Base-by-base conservation (phyloP, 2,113 vertebrate species). In the Promerops cafer region DNA sequence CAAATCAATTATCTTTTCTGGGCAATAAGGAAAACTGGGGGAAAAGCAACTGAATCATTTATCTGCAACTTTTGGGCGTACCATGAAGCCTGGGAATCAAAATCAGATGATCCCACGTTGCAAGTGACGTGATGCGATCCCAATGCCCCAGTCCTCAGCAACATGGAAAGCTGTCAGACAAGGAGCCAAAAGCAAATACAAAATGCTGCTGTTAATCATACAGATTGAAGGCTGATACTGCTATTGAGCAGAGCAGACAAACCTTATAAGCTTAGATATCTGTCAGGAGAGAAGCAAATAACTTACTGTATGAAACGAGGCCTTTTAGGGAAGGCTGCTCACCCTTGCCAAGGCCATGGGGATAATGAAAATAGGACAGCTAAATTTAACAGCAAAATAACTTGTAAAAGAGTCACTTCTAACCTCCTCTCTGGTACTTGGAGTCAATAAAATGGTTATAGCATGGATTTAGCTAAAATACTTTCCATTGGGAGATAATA, bases 211-310 rank as follows among this genome's bases (percentile, higher is more conserved):
- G 76, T 37, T 79, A 94, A 94, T 96, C 64, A 71, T 30, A 2
- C n/a, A 64, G 94, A 96, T 90, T 87, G 96, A 96, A 94, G 94
- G 93, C 96, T 81, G 88, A 97, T 96, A 93, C 53, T 45, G 61
- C 76, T 94, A 96, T 95, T 92, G 94, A 96, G 96, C 0, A 0
- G 76, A 92, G 80, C 93, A 96, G 94, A 86, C 93, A 95, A 95
- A 96, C 96, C 96, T 96, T 97, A 97, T 96, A 94, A 96, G 95
- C 97, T 98, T 97, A 98, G 97, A 89, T 96, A 93, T 97, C 93
- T 84, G 72, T 93, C 80, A 92, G 76, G 79, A 91, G 94, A 90
- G 93, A 89, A 60, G 93, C 88, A 93, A 96, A 96, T 92, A 93
- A 93, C 93, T 93, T 89, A 96, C 92, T 95, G 96, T 97, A 96